phyloP scores from a whole-genome alignment of 2,888 invertebrate genomes.

The Rugalucina vietnamica region DNA sequence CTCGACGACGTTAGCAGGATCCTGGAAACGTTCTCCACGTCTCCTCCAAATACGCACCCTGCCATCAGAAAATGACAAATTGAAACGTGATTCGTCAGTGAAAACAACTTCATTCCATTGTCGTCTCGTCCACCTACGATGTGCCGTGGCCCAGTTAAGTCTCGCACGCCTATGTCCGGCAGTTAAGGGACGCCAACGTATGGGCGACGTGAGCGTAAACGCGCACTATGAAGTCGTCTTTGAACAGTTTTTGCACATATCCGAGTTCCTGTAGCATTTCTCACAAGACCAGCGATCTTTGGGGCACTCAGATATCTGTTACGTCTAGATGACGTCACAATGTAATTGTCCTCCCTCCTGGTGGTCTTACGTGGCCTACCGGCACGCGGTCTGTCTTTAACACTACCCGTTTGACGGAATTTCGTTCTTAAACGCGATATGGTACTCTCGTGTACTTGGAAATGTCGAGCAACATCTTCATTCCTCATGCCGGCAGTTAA shows the following conservation, averaged over 20 bases:
- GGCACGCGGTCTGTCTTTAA: not conserved
- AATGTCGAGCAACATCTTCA: not conserved
- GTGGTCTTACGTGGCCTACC: no score
- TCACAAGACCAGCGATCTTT: not conserved
- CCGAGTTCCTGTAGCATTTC: not conserved
- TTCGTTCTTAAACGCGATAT: not conserved
- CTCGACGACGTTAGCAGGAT: no score
- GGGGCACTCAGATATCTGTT: no score
- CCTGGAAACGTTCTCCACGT: no score
- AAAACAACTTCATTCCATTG: not conserved
- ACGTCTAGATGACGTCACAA: not conserved
- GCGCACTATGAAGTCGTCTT: no score
- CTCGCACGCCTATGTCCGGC: no score
- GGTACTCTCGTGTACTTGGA: not conserved
- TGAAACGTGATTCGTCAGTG: not conserved
- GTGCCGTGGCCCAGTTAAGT: no score
- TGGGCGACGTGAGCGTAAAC: no score
- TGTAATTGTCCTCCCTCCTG: not conserved
- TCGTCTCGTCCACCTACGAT: not conserved
- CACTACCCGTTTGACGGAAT: not conserved
- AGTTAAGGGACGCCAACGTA: no score
- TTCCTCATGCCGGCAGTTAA: not conserved
- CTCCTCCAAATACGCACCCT: no score
- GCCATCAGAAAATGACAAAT: not conserved
- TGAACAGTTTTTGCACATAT: not conserved